A percentile compares a stretch with the other conserved stretches of the same genome.
phyloP scores from a whole-genome alignment of 2,888 invertebrate species.

The Strigamia maritima region DNA sequence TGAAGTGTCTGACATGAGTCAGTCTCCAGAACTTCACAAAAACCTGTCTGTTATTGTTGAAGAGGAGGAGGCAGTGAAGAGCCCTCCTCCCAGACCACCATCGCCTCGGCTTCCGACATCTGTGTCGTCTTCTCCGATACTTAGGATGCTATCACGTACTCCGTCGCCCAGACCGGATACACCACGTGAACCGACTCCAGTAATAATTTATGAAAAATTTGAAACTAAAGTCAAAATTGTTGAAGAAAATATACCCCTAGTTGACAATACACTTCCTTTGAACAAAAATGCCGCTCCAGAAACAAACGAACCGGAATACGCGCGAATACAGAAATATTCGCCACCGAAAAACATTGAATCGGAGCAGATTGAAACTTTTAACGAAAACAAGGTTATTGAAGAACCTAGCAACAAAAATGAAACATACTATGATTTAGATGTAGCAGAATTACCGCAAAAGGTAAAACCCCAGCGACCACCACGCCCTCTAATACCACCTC shows the following conservation, averaged over 20 bases:
- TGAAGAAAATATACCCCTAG: neutral
- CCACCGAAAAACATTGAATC: neutral
- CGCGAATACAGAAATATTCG: slow-evolving; percentile 15
- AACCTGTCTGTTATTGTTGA: neutral
- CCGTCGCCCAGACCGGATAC: neutral
- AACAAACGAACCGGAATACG: slow-evolving; percentile 29
- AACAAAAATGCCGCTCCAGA: neutral
- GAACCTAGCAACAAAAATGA: neutral
- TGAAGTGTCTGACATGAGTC: neutral
- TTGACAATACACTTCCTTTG: neutral
- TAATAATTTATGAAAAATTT: neutral
- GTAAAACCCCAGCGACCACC: slow-evolving; percentile 31
- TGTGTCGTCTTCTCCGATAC: neutral
- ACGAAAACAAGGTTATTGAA: neutral
- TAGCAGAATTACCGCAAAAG: neutral
- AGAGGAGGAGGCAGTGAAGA: neutral
- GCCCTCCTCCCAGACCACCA: neutral
- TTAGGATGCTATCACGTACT: neutral
- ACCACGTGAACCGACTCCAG: neutral
- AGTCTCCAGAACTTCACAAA: neutral
- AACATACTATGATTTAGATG: slow-evolving; percentile 36
- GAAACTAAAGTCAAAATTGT: neutral
- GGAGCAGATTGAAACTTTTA: too few species aligned
- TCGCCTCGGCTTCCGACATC: neutral
- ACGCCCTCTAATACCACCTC: neutral